phyloP scores from a whole-genome alignment of 2,888 invertebrate species.

The Prostheceraeus crozeri region DNA sequence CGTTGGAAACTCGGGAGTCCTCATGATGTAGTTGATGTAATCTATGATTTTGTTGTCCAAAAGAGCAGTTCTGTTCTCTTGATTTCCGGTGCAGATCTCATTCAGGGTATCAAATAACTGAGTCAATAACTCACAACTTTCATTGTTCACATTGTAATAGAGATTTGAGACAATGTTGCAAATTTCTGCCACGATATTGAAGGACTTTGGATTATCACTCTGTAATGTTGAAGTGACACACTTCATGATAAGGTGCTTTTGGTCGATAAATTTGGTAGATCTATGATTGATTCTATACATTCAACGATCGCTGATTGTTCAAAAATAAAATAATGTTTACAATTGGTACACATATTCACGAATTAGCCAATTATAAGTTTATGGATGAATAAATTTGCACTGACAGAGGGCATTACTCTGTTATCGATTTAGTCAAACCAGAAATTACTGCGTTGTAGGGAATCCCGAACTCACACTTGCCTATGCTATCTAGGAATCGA shows the following conservation, averaged over 20 bases:
- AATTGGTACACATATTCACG: too few relatives aligned
- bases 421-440: too few relatives aligned
- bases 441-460: too few relatives aligned
- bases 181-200: slow-evolving; percentile 39
- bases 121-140: slow-evolving; percentile 35
- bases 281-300: too few relatives aligned
- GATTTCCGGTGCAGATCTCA: slow-evolving; percentile 38
- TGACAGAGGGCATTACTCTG: too few relatives aligned
- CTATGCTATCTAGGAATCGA: too few relatives aligned
- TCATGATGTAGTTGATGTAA: slow-evolving; percentile 39
- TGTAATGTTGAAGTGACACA: slow-evolving; percentile 40
- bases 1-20: slow-evolving; percentile 33
- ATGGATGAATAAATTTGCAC: too few relatives aligned
- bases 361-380: too few relatives aligned
- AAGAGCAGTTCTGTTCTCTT: slow-evolving; percentile 38
- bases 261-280: too few relatives aligned
- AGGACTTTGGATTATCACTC: slow-evolving; percentile 40
- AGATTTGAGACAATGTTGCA: slow-evolving; percentile 36
- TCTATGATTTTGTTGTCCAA: slow-evolving; percentile 40
- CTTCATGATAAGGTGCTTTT: neutral
- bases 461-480: too few relatives aligned
- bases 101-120: slow-evolving; percentile 41
- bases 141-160: slow-evolving; percentile 36
- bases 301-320: too few relatives aligned
- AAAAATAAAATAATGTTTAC: too few relatives aligned